Conservation (phyloP, 2,797 vertebrate genomes). For the Clangula hyemalis region DNA sequence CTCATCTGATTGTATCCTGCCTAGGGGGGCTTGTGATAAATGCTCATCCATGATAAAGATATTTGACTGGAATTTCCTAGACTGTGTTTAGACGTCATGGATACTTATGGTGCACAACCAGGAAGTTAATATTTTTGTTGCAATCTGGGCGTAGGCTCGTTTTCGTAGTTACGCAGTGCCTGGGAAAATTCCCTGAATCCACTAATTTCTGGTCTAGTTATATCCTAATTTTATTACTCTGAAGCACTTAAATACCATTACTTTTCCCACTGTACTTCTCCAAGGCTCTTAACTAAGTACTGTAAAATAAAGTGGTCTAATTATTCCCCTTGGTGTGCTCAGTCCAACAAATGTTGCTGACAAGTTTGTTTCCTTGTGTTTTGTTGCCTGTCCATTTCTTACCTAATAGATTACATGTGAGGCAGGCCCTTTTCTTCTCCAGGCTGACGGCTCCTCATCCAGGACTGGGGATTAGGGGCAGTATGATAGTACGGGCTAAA, state of each 20-base stretch:
- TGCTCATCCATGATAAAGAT: not conserved
- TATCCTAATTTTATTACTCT: not conserved
- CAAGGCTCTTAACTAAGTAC: not conserved
- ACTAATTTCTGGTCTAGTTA: not conserved
- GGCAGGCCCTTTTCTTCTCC: not conserved
- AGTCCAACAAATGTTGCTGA: not conserved
- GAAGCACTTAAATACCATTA: not conserved
- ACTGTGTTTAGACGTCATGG: not conserved
- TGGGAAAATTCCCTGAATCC: not conserved
- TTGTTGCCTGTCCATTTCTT: not conserved
- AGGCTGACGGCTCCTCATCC: not conserved
- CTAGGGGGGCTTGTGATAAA: not conserved
- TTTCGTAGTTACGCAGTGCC: not conserved
- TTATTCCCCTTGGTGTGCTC: not conserved
- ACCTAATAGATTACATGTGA: rapidly evolving
- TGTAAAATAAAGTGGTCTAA: not conserved
- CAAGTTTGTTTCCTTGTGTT: not conserved
- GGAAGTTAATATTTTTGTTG: not conserved
- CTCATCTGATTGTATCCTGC: not conserved
- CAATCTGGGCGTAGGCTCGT: not conserved
- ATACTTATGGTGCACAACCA: not conserved
- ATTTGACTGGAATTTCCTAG: not conserved
- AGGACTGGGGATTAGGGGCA: not conserved
- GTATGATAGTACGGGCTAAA: not conserved
- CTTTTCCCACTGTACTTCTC: not conserved